Evolutionary conservation across 2,888 invertebrate species (phyloP).

Genomic region (Leucoptera coffeella): DNA sequence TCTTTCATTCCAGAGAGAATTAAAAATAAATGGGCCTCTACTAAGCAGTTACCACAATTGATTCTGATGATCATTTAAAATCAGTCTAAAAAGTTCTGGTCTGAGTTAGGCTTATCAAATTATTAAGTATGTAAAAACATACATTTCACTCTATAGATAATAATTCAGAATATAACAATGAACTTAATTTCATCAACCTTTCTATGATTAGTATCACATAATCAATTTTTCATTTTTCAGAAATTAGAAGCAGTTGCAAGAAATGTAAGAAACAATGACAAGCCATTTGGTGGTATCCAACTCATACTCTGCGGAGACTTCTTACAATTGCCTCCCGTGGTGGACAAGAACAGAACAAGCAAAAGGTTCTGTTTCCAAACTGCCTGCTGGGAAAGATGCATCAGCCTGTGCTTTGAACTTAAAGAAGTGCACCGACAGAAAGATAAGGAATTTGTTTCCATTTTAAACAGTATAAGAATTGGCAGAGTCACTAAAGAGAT

Average conservation of each 20-base stretch:
- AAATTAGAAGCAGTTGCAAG: conserved; percentile 83
- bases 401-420: conserved; percentile 72
- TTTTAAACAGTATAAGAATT: conserved; percentile 77
- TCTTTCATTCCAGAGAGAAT: too few species aligned
- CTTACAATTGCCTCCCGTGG: conserved; percentile 85
- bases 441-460: conserved; percentile 74
- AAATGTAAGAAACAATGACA: conserved; percentile 67
- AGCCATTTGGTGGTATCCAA: conserved; percentile 94
- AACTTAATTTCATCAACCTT: too few species aligned
- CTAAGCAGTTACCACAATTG: too few species aligned
- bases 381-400: conserved; percentile 73
- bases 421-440: conserved; percentile 82
- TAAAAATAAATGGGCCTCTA: too few species aligned
- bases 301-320: conserved; percentile 93
- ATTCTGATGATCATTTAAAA: too few species aligned
- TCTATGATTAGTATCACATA: too few species aligned
- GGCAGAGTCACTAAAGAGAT: conserved; percentile 78
- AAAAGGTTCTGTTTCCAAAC: conserved; percentile 85
- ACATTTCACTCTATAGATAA: too few species aligned
- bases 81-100: too few species aligned
- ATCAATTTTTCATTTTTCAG: too few species aligned
- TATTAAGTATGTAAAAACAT: too few species aligned
- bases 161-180: too few species aligned
- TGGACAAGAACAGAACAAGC: conserved; percentile 28
- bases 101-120: too few species aligned